A percentile compares a stretch with the other conserved stretches of the same genome.
Conservation (phyloP, 2,888 invertebrate species). For the Rhingia campestris region DNA sequence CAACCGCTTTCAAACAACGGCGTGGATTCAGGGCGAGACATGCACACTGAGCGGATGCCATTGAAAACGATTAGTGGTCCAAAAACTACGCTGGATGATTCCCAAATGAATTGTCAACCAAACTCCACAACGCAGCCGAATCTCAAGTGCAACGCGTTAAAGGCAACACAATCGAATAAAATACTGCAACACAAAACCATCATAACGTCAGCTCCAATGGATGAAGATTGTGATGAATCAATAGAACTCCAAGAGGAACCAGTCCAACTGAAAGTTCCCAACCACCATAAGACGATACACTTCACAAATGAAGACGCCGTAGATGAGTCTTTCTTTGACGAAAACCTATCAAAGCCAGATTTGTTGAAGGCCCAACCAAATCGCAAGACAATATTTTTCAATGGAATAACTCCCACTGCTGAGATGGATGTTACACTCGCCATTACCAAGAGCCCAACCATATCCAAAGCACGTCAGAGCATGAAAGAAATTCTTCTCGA, state of each 20-base stretch:
- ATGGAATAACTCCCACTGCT: constrained; percentile 5
- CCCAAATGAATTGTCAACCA: too few species aligned
- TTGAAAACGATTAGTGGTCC: too few species aligned
- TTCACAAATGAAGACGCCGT: constrained; percentile 49
- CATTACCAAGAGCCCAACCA: not conserved
- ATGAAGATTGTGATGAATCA: constrained; percentile 2
- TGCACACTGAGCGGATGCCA: too few species aligned
- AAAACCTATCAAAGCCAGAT: constrained; percentile 12
- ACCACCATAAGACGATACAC: constrained; percentile 33
- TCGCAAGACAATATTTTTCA: constrained; percentile 25
- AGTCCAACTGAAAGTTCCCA: not conserved
- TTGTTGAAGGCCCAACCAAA: not conserved
- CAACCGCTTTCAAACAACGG: constrained; percentile 30
- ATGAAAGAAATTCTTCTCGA: constrained; percentile 48
- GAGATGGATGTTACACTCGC: constrained; percentile 20
- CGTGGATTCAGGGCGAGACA: too few species aligned
- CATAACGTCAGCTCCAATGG: not conserved
- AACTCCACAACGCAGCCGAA: too few species aligned
- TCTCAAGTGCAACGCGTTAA: too few species aligned
- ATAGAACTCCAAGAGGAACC: constrained; percentile 1
- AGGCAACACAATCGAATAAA: too few species aligned
- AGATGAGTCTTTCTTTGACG: constrained; percentile 51
- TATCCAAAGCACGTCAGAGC: constrained; percentile 27
- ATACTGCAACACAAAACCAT: not conserved
- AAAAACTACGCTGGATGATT: too few species aligned